Percentiles rank a stretch among this genome's conserved stretches.
Evolutionary conservation across 2,113 vertebrate genomes (phyloP).

Genomic region (Charina bottae): DNA sequence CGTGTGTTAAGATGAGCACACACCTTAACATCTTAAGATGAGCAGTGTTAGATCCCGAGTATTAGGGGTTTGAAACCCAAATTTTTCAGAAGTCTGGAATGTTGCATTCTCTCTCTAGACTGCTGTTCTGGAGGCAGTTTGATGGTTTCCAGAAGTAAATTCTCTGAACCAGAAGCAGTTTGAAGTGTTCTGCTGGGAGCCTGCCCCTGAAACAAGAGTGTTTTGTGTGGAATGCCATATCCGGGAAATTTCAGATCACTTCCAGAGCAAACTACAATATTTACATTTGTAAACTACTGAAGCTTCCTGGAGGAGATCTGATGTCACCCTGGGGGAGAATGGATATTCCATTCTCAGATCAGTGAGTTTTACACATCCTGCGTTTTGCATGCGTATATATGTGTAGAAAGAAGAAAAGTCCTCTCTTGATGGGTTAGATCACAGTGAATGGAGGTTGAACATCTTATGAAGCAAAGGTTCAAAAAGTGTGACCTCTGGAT

Average conservation of each 20-base stretch:
- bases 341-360: neutral
- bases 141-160: neutral
- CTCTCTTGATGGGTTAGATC: neutral
- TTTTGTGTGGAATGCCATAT: neutral
- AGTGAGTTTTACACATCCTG: neutral
- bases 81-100: neutral
- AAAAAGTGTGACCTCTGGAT: neutral
- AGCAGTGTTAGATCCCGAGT: neutral
- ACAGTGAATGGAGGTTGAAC: neutral
- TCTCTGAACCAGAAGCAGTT: neutral
- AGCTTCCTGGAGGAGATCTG: neutral
- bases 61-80: neutral
- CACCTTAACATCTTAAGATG: too few relatives aligned
- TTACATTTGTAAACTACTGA: neutral
- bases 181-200: neutral
- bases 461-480: neutral
- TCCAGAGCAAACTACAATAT: neutral
- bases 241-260: neutral
- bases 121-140: neutral
- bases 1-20: neutral
- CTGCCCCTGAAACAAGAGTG: neutral
- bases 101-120: neutral
- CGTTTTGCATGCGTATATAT: neutral
- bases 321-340: neutral
- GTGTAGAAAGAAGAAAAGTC: neutral